phyloP scores from a whole-genome alignment of 2,797 vertebrate species.

The Danio jaintianensis region DNA sequence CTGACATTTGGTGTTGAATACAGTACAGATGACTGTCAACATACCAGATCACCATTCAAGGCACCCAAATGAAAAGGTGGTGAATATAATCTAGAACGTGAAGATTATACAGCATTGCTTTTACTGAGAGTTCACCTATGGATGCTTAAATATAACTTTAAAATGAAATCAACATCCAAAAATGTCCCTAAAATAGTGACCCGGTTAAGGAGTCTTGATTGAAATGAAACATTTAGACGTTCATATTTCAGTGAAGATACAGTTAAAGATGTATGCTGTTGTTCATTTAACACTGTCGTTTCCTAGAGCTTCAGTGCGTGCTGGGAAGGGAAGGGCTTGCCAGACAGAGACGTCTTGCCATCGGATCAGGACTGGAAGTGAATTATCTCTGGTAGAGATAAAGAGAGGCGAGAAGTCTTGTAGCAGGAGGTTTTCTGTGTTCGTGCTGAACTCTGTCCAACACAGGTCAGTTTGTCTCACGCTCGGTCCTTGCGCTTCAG shows the following conservation, averaged over 20 bases:
- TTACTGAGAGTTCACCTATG: not conserved
- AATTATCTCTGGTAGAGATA: not conserved
- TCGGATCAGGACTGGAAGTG: not conserved
- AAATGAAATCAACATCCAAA: slow-evolving; percentile 23
- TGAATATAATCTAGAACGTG: slow-evolving; percentile 1
- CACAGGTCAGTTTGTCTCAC: slow-evolving; percentile 60
- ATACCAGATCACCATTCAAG: slow-evolving; percentile 5
- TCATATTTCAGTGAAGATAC: slow-evolving; percentile 12
- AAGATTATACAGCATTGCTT: slow-evolving; percentile 24
- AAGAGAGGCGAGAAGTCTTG: not conserved
- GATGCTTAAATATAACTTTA: not conserved
- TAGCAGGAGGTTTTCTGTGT: slow-evolving; percentile 7
- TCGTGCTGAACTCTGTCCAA: slow-evolving; percentile 15
- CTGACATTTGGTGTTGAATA: slow-evolving; percentile 34
- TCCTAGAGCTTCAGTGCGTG: slow-evolving; percentile 6
- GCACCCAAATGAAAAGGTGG: slow-evolving; percentile 26
- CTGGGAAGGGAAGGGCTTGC: slow-evolving; percentile 13
- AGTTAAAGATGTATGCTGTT: slow-evolving; percentile 11
- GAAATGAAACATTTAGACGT: slow-evolving; percentile 4
- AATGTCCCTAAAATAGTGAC: not conserved
- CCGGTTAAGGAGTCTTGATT: not conserved
- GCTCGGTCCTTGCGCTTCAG: slow-evolving; percentile 96
- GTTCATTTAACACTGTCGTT: slow-evolving; percentile 17
- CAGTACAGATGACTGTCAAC: slow-evolving; percentile 1
- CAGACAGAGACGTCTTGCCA: not conserved